Conservation (phyloP, 2,797 vertebrate genomes). For the Cetoscarus ocellatus region DNA sequence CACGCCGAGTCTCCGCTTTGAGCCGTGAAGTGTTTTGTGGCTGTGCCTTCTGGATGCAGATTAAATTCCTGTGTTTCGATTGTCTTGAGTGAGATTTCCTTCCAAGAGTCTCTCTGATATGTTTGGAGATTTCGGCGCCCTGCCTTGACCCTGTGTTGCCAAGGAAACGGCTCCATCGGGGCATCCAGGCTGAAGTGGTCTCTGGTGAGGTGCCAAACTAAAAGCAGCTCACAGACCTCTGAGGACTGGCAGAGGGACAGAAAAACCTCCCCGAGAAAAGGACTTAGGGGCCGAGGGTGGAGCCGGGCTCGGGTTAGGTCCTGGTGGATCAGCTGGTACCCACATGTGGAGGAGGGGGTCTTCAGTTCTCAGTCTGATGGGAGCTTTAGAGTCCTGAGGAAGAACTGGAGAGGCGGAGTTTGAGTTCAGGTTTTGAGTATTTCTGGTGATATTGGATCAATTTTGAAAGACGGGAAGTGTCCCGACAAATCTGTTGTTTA, state of each 20-base stretch:
- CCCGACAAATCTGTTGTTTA: no score
- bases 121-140: background rate
- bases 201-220: background rate
- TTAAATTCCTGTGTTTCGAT: background rate
- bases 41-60: background rate
- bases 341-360: no score
- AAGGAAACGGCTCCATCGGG: conserved; percentile 5
- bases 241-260: background rate
- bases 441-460: no score
- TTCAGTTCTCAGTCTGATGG: no score
- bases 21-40: background rate
- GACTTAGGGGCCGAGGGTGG: background rate
- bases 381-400: background rate
- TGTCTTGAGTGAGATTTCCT: conserved; percentile 6
- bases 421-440: no score
- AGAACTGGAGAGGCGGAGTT: background rate
- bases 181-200: background rate
- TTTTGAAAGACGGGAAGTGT: no score
- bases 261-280: background rate
- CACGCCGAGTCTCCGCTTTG: background rate
- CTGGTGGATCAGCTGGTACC: no score
- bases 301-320: background rate
- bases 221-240: background rate
- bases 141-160: background rate
- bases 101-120: background rate